Evolutionary conservation across 2,888 invertebrate genomes (phyloP), one percentile per base, ranked within the genome.

Genomic region (Ethmia dodecea): DNA sequence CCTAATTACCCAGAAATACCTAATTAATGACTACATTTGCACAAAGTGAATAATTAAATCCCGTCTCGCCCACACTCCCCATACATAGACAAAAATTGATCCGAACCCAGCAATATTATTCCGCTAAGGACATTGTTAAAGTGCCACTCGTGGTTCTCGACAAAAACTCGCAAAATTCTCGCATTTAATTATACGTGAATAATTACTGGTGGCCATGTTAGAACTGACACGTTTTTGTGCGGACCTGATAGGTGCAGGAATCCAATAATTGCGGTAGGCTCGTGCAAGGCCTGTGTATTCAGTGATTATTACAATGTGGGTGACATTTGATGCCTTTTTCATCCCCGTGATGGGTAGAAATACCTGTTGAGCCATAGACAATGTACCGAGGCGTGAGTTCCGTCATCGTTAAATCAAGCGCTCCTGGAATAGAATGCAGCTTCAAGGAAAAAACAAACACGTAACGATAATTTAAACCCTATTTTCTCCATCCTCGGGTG

Each of bases 71-170:
- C n/a, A n/a, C n/a, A n/a, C n/a, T n/a, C n/a, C 3, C 61, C 50
- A 37, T 47, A 48, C 35, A 42, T 16, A 53, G 56, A 49, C 47
- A 43, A 61, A 54, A 59, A n/a, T n/a, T 59, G 47, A 59, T 61
- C 58, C 49, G 61, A 60, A 56, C 49, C 42, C 37, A 55, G 58
- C 53, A 55, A 58, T 57, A 61, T 50, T 47, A 47, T 49, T 53
- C 58, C 33, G 36, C 49, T 58, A 65, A 60, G 71, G 68, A 69
- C 66, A 72, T 72, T 60, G 63, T 73, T 72, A 66, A 67, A 71
- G 61, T 67, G 47, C 68, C 71, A 58, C 42, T 48, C 35, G 34
- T 28, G 29, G 29, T 28, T 40, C 31, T 13, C 33, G 25, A 43
- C 34, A 71, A 75, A 66, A 73, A 73, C 45, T 47, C 26, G 43